Evolutionary conservation across 2,113 vertebrate genomes (phyloP).

Genomic region (Heterotilapia buettikoferi): DNA sequence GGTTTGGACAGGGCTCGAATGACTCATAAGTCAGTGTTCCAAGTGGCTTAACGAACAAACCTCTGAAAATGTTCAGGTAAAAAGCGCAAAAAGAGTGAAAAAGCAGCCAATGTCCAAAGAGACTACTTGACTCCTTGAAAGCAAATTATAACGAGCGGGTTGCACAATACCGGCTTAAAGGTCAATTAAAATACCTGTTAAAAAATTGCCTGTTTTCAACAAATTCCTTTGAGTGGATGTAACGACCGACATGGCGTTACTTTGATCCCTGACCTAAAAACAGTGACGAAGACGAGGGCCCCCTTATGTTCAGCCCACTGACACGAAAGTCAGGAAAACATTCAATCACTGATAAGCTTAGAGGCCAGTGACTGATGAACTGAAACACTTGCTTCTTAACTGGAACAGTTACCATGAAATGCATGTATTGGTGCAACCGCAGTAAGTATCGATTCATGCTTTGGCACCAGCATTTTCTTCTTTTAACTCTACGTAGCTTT

Average conservation of each 20-base stretch:
- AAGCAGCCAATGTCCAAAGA: not conserved
- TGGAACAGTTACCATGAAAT: not conserved
- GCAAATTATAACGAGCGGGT: rapidly evolving
- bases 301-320: not conserved
- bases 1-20: not conserved
- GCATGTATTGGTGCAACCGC: not conserved
- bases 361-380: not conserved
- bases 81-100: not conserved
- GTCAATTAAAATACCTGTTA: not conserved
- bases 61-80: not conserved
- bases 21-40: not conserved
- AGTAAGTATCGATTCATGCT: not conserved
- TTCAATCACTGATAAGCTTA: not conserved
- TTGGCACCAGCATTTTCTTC: not conserved
- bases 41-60: not conserved
- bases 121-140: not conserved
- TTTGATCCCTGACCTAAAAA: not conserved
- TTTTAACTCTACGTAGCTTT: not conserved
- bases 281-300: rapidly evolving
- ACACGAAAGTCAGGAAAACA: not conserved
- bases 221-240: not conserved
- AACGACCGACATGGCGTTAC: not conserved
- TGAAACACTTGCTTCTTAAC: not conserved
- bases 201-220: not conserved
- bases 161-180: not conserved